Evolutionary conservation across 2,888 invertebrate species (phyloP), one percentile per base, ranked within the genome.

Genomic region (Pandemis heparana): DNA sequence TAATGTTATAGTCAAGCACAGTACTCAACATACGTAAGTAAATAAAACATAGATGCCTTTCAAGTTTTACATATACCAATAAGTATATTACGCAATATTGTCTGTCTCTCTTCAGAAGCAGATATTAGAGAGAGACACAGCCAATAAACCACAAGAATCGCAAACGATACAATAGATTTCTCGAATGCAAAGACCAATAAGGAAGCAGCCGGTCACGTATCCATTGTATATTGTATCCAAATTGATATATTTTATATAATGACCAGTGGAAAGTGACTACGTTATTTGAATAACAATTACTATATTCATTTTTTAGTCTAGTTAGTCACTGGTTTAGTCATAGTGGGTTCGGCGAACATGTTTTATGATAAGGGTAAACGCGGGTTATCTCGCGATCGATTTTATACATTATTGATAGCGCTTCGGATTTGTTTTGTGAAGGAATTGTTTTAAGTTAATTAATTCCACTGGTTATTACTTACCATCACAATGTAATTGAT

Each of bases 191-290:
- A 83, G 7, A 68, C 75, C 68, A 77, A 77, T 81, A 80, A 83
- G 85, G 84, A 84, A 83, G 77, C 75, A 75, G 75, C 77, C 74
- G 12, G 78, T 77, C 79, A 81, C 77, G 79, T 77, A 23, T 76
- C 79, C 75, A 77, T 79, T 73, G 71, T 76, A 16, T 59, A 77
- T 78, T 73, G 71, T 76, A 16, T 23, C 48, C 56, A 53, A 53
- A 67, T 65, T 69, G 56, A 72, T 68, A 72, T 73, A 73, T 68
- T 68, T 71, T 66, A 60, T 73, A 64, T 64, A 73, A 69, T 60
- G 73, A n/a, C 68, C 63, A 68, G 63, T 73, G 59, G 75, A 75
- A 75, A 75, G 75, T 74, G 70, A 53, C 16, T 59, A 70, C 67
- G 66, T 64, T 63, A 59, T 61, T 23, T 70, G 75, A 73, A 75